Percentiles rank a stretch among this genome's conserved stretches.
Conservation (phyloP, 1,140 invertebrate genomes). For the Stratiolaelaps scimitus region DNA sequence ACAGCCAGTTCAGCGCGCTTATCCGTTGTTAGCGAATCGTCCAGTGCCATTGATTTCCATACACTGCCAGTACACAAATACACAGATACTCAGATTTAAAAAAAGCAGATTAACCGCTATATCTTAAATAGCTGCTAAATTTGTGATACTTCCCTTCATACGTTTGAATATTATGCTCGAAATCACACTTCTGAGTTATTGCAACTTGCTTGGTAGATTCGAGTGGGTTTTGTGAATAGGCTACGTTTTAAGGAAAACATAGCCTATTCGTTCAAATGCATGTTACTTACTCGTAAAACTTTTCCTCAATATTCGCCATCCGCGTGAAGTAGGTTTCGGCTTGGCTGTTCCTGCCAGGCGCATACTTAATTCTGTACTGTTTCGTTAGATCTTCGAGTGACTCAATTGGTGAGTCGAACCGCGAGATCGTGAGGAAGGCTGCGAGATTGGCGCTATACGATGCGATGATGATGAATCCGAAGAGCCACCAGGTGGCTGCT, state of each 20-base stretch:
- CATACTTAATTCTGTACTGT: constrained; percentile 89
- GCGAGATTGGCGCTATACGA: constrained; percentile 94
- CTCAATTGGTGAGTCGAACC: constrained; percentile 79
- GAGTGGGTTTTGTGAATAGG: no score
- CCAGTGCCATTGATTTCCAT: no score
- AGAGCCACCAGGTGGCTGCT: constrained; percentile 94
- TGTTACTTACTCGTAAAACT: constrained; percentile 87
- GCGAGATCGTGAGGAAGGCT: constrained; percentile 80
- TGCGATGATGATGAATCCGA: constrained; percentile 95
- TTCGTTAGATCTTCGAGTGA: constrained; percentile 81
- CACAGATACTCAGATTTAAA: no score
- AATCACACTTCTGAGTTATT: no score
- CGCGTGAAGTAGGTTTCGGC: constrained; percentile 84
- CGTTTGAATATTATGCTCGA: no score
- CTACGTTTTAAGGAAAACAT: no score
- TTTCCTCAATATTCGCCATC: constrained; percentile 87
- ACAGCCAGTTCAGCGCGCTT: constrained; percentile 85
- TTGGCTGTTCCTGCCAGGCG: constrained; percentile 66
- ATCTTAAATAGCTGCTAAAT: no score
- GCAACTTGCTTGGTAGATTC: no score
- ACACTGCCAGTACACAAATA: no score
- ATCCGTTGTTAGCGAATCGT: constrained; percentile 72
- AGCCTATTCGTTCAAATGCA: no score
- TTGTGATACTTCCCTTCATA: no score
- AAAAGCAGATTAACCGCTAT: no score